These are phyloP conservation scores for Dyspetes luteomarginatus DNA, from an alignment of 2,888 invertebrate genomes.

Conservation along the genomic window DNA sequence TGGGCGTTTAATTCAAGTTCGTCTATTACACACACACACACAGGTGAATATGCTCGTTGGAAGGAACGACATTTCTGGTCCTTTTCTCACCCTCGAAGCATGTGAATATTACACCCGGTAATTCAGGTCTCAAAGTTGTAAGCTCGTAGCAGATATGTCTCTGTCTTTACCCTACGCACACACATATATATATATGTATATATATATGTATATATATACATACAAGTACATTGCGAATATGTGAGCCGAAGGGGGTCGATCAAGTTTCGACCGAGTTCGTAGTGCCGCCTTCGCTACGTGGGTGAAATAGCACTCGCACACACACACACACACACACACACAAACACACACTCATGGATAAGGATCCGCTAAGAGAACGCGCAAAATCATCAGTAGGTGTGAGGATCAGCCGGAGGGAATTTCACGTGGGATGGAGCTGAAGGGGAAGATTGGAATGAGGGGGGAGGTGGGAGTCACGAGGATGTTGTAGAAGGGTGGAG, in stretches of 20 bases:
- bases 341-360: not conserved
- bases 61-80: not conserved
- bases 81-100: not conserved
- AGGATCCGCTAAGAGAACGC: not conserved
- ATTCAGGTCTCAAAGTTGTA: constrained; percentile 38
- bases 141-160: constrained; percentile 29
- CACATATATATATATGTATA: not conserved
- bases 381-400: constrained; percentile 11
- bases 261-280: constrained; percentile 47
- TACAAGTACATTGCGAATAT: constrained; percentile 28
- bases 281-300: constrained; percentile 12
- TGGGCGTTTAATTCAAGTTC: not conserved
- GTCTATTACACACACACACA: not conserved
- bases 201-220: constrained; percentile 1
- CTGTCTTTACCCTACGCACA: not conserved
- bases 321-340: not conserved
- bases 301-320: constrained; percentile 4
- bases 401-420: constrained; percentile 16
- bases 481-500: constrained; percentile 16
- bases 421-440: not conserved
- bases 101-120: constrained; percentile 27
- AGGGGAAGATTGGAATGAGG: constrained; percentile 41
- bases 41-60: not conserved
- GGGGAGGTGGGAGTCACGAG: not conserved
- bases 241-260: constrained; percentile 49